Percentiles rank a stretch among this genome's conserved stretches.
Evolutionary conservation across 2,113 vertebrate genomes (phyloP).

Genomic region (Egretta garzetta): DNA sequence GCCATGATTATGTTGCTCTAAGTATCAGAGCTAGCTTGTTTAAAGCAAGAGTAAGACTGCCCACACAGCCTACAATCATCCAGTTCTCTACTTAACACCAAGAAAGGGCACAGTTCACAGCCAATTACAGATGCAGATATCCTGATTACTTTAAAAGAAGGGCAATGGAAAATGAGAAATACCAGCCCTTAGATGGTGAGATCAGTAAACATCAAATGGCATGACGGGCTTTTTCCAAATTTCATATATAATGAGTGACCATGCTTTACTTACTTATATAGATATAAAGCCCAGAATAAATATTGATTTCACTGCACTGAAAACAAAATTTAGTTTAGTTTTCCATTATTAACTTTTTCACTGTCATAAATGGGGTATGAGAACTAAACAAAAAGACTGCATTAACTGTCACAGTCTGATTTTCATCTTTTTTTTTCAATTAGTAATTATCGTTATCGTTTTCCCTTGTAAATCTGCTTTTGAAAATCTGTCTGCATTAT

Average conservation of each 20-base stretch:
- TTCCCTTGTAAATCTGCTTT: background rate
- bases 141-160: background rate
- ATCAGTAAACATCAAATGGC: background rate
- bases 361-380: background rate
- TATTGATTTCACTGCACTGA: background rate
- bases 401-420: background rate
- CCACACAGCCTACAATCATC: background rate
- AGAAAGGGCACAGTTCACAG: background rate
- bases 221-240: background rate
- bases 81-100: background rate
- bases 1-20: background rate
- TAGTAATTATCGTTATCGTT: background rate
- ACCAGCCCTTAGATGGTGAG: background rate
- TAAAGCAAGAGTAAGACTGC: background rate
- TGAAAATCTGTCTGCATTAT: background rate
- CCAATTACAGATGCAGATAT: background rate
- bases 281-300: background rate
- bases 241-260: background rate
- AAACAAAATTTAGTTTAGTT: background rate
- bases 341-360: background rate
- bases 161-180: background rate
- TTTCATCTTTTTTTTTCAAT: background rate
- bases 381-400: background rate
- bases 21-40: background rate
- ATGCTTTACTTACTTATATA: background rate